Conservation (phyloP, 2,888 invertebrate species). For the Plagodis dolabraria region DNA sequence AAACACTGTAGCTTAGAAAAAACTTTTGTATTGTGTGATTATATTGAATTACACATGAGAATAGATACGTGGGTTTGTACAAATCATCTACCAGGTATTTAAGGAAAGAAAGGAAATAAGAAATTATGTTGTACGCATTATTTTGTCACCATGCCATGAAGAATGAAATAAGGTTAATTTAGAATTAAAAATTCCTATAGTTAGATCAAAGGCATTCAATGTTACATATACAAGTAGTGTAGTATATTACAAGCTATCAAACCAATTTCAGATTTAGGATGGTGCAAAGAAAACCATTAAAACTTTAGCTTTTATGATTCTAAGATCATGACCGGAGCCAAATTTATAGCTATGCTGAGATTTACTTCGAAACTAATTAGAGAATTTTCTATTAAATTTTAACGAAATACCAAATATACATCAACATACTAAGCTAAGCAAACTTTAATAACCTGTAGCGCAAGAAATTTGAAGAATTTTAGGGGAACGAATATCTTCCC, state of each 20-base stretch:
- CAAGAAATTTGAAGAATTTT: slow-evolving; percentile 3
- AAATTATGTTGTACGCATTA: too few relatives aligned
- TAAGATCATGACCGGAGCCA: slow-evolving; percentile 24
- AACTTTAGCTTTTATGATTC: slow-evolving; percentile 29
- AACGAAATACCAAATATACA: slow-evolving; percentile 10
- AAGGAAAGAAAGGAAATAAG: too few relatives aligned
- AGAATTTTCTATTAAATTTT: slow-evolving; percentile 26
- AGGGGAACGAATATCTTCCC: neutral
- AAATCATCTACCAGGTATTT: too few relatives aligned
- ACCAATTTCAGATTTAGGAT: slow-evolving; percentile 16
- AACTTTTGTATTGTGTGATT: too few relatives aligned
- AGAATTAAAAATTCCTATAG: too few relatives aligned
- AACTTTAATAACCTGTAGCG: slow-evolving; percentile 2
- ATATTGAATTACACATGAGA: too few relatives aligned
- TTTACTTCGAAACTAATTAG: slow-evolving; percentile 31
- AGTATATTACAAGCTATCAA: slow-evolving; percentile 4
- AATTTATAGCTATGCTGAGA: slow-evolving; percentile 22
- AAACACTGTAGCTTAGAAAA: too few relatives aligned
- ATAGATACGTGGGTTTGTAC: too few relatives aligned
- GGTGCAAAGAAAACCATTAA: slow-evolving; percentile 28
- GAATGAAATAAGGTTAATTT: too few relatives aligned
- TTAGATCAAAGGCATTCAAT: too few relatives aligned
- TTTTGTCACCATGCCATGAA: too few relatives aligned
- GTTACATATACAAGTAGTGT: too few relatives aligned
- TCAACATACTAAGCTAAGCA: slow-evolving; percentile 8